A percentile compares a stretch with the other conserved stretches of the same genome.
phyloP scores from a whole-genome alignment of 2,113 vertebrate species.

The Naja naja region DNA sequence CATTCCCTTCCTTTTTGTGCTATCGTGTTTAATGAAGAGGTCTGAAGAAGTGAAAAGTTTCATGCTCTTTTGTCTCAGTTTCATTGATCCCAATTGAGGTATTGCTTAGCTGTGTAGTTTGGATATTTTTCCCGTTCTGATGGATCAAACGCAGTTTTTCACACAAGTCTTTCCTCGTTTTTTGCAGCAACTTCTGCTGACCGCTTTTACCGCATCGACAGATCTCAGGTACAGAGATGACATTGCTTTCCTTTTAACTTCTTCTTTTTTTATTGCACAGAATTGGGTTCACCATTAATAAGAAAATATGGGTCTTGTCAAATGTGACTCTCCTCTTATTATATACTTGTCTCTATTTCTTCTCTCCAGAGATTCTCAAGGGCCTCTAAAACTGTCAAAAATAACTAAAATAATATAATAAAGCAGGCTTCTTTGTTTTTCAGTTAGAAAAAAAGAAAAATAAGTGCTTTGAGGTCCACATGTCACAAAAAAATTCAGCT shows the following conservation, averaged over 20 bases:
- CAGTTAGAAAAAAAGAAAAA: neutral
- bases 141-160: neutral
- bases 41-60: neutral
- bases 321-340: neutral
- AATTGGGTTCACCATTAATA: neutral
- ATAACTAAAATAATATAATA: neutral
- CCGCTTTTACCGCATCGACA: slow-evolving; percentile 96
- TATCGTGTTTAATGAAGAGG: neutral
- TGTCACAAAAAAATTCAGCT: neutral
- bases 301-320: neutral
- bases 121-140: neutral
- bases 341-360: neutral
- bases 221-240: slow-evolving; percentile 87
- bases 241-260: accelerated
- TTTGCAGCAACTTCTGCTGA: slow-evolving; percentile 91
- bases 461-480: neutral
- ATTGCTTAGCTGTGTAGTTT: neutral
- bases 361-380: neutral
- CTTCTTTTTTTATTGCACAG: neutral
- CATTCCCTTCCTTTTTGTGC: neutral
- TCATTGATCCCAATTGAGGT: neutral
- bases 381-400: neutral
- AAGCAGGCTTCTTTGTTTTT: neutral
- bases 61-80: neutral
- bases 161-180: slow-evolving; percentile 16